Percentiles rank a stretch among this genome's conserved stretches.
These are phyloP conservation scores for Psittacara wagleri DNA, from an alignment of 2,113 vertebrate genomes.

Conservation along the genomic window DNA sequence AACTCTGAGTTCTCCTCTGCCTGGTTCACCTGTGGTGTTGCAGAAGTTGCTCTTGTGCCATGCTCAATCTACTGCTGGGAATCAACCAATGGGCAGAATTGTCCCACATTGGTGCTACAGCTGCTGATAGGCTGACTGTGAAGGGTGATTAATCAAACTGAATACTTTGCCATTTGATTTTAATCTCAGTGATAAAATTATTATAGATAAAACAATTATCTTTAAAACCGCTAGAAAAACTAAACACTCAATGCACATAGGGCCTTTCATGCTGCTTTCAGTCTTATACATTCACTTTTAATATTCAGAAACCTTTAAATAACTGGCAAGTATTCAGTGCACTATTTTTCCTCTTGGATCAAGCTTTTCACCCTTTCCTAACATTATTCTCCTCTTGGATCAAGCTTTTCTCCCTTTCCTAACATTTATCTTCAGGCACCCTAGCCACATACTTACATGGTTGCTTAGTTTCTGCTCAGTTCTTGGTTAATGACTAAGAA, in stretches of 20 bases:
- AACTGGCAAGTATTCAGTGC: background rate
- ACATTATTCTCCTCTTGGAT: background rate
- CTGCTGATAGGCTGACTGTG: background rate
- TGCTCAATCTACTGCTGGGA: background rate
- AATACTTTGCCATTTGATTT: background rate
- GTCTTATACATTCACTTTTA: background rate
- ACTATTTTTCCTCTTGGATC: background rate
- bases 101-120: accelerated
- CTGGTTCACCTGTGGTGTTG: background rate
- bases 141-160: background rate
- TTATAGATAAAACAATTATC: background rate
- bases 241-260: background rate
- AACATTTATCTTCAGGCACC: background rate
- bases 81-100: background rate
- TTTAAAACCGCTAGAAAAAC: background rate
- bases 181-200: background rate
- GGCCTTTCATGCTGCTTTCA: background rate
- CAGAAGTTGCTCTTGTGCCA: background rate
- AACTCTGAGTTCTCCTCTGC: background rate
- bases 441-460: background rate
- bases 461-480: background rate
- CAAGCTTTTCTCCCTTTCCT: background rate
- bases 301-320: background rate
- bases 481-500: background rate
- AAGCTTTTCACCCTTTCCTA: background rate